These are phyloP conservation scores for Falco novaeseelandiae DNA, from an alignment of 2,797 vertebrate genomes.

Conservation along the genomic window DNA sequence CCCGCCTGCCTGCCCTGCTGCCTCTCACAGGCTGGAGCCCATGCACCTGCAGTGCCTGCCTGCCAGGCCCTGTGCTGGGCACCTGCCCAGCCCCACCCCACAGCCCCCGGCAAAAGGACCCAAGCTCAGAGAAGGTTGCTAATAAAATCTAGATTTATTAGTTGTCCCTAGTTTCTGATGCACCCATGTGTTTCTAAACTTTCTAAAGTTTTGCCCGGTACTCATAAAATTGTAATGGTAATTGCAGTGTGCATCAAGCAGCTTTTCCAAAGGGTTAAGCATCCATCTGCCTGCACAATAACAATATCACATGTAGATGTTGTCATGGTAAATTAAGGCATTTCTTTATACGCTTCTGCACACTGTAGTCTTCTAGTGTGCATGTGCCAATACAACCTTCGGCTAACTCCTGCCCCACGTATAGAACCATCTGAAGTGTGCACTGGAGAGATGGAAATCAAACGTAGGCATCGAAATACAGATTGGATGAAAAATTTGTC, in stretches of 20 bases:
- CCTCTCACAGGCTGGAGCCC: rapidly evolving
- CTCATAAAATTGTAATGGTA: rapidly evolving
- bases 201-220: background rate
- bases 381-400: rapidly evolving
- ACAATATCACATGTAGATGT: background rate
- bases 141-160: background rate
- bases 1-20: too few species aligned
- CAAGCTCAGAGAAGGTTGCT: background rate
- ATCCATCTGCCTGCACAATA: background rate
- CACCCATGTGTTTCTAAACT: background rate
- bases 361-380: background rate
- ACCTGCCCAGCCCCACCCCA: rapidly evolving
- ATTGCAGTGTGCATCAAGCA: background rate
- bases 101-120: background rate
- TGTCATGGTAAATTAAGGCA: background rate
- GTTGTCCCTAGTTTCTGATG: background rate
- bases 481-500: background rate
- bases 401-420: rapidly evolving
- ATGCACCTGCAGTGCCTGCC: rapidly evolving
- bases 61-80: rapidly evolving
- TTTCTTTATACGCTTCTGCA: background rate
- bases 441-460: background rate
- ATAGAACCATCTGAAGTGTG: background rate
- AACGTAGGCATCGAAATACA: background rate
- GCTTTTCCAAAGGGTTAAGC: background rate